Evolutionary conservation across 2,888 invertebrate species (phyloP), one percentile per base, ranked within the genome.

Genomic region (Orthosia cruda): DNA sequence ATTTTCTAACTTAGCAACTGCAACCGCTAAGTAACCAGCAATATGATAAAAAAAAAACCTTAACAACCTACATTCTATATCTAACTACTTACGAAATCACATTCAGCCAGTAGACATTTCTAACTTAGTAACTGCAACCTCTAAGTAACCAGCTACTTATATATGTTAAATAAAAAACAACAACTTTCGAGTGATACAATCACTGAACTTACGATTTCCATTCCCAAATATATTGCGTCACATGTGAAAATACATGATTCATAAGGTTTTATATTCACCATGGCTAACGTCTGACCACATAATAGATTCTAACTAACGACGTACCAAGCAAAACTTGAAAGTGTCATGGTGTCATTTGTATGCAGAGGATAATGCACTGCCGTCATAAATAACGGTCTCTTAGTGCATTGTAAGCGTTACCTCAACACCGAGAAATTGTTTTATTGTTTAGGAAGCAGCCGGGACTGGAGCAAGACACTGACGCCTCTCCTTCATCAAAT

Each of bases 281-380:
- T 71, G 47, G 73, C 64, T 61, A 57, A 61, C 68, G 57, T 81
- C 84, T 86, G 89, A 90, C 87, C 88, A 88, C 88, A 89, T 88
- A 89, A 92, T 80, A 66, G 57, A 83, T 88, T 87, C 85, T 79
- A 87, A 89, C 90, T 92, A 92, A 92, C 90, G 91, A 93, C 91
- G 90, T 89, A 75, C 62, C 63, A 12, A 91, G 88, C 92, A 92
- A 92, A 92, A 92, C 90, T 92, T 89, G 93, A 93, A 94, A 95
- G 94, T 93, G 92, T 90, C 91, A 83, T 86, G 82, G 72, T 88
- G 88, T 91, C 90, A 95, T 95, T 94, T 93, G 94, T 95, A 96
- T 95, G 94, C 95, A 88, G 89, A 87, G 89, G 88, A 90, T 91
- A 88, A 89, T 85, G 80, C 90, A 87, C 74, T 86, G 87, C 89